These are phyloP conservation scores for Pituophis catenifer DNA, from an alignment of 2,113 vertebrate genomes.

Conservation along the genomic window DNA sequence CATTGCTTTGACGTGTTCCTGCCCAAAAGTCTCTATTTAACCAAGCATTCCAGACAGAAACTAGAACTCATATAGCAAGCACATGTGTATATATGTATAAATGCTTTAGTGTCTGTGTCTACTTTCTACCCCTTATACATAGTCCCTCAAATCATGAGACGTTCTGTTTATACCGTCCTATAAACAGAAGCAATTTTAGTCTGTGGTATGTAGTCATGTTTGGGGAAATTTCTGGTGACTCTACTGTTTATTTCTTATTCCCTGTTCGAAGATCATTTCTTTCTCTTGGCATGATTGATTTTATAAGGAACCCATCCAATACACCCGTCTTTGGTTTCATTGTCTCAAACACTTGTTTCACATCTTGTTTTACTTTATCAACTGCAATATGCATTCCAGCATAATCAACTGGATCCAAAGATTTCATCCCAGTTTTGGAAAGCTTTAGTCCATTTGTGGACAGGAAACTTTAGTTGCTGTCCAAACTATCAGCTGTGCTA, in stretches of 20 bases:
- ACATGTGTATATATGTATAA: not conserved
- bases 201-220: not conserved
- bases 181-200: not conserved
- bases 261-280: not conserved
- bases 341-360: not conserved
- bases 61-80: not conserved
- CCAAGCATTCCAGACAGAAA: not conserved
- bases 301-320: not conserved
- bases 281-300: not conserved
- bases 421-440: not conserved
- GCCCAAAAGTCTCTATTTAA: not conserved
- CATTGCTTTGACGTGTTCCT: not conserved
- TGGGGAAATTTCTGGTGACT: not conserved
- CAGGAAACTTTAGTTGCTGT: not conserved
- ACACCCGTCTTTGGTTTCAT: not conserved
- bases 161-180: not conserved
- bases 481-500: not conserved
- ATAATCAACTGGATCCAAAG: not conserved
- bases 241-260: not conserved
- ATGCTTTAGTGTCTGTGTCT: not conserved
- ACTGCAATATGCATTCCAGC: not conserved
- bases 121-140: not conserved
- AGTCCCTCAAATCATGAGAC: not conserved
- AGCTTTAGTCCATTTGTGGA: not conserved
- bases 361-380: not conserved